A percentile compares a stretch with the other conserved stretches of the same genome.
Conservation (phyloP, 1,140 invertebrate species). For the Tetragonula clypearis region DNA sequence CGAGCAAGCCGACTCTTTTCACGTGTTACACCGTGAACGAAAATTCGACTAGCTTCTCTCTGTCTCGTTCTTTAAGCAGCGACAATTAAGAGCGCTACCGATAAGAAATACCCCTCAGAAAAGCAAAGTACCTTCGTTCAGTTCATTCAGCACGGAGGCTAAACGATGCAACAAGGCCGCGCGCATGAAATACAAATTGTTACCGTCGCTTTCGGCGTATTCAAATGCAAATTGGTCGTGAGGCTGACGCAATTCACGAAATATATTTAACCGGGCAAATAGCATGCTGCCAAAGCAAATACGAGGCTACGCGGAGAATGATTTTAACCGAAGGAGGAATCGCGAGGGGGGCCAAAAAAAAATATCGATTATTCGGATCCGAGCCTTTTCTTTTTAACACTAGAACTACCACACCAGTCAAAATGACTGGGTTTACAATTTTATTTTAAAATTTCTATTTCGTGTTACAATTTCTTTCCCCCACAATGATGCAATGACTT, state of each 20-base stretch:
- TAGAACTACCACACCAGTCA: too few relatives aligned
- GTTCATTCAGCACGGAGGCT: not conserved
- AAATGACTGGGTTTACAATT: too few relatives aligned
- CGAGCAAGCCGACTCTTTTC: not conserved
- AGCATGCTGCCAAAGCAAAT: not conserved
- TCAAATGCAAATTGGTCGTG: conserved; percentile 6
- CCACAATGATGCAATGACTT: too few relatives aligned
- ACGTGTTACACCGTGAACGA: not conserved
- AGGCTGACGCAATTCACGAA: not conserved
- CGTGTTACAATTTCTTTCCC: too few relatives aligned
- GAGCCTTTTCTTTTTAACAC: too few relatives aligned
- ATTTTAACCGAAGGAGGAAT: not conserved
- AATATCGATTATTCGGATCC: not conserved
- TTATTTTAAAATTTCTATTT: too few relatives aligned
- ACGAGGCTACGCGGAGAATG: not conserved
- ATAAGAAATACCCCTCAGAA: too few relatives aligned
- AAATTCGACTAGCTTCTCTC: not conserved
- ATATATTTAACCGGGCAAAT: not conserved
- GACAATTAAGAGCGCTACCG: not conserved
- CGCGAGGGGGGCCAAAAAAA: not conserved
- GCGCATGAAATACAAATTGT: not conserved
- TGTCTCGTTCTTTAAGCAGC: not conserved
- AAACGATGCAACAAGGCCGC: not conserved
- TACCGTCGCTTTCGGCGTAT: not conserved
- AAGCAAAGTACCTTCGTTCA: too few relatives aligned